Conservation (phyloP, 2,797 vertebrate genomes). For the Myoxocephalus aenaeus region DNA sequence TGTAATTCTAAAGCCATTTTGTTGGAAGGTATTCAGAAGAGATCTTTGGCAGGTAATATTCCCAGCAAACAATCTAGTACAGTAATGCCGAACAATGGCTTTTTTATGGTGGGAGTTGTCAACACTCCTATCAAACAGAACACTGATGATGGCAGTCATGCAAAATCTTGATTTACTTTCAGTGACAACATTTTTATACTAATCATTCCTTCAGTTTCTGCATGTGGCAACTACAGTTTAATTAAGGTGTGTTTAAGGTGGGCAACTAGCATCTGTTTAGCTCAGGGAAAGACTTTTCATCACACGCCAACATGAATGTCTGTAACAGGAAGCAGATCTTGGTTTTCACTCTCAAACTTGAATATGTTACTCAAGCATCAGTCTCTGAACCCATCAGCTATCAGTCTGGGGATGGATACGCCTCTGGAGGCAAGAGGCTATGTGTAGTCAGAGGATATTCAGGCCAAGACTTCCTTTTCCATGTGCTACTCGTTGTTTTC, state of each 20-base stretch:
- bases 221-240: no score
- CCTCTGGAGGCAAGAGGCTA: neutral
- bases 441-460: neutral
- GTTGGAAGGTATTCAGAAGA: constrained; percentile 1
- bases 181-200: neutral
- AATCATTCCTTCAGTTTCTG: neutral
- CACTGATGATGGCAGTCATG: neutral
- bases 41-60: constrained; percentile 16
- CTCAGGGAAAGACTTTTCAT: neutral
- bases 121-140: constrained; percentile 6
- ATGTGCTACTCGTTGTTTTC: neutral
- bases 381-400: neutral
- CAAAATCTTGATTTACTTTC: constrained; percentile 1
- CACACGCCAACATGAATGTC: neutral
- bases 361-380: neutral
- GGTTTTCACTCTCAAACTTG: neutral
- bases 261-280: neutral
- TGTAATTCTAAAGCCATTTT: constrained; percentile 21
- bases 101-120: constrained; percentile 14
- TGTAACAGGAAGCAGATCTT: neutral
- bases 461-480: neutral
- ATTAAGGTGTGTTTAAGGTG: neutral
- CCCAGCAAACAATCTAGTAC: neutral
- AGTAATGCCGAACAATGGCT: neutral
- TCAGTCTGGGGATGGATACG: neutral